Evolutionary conservation across 1,140 invertebrate genomes (phyloP), one percentile per base, ranked within the genome.

Genomic region (Diprion similis): DNA sequence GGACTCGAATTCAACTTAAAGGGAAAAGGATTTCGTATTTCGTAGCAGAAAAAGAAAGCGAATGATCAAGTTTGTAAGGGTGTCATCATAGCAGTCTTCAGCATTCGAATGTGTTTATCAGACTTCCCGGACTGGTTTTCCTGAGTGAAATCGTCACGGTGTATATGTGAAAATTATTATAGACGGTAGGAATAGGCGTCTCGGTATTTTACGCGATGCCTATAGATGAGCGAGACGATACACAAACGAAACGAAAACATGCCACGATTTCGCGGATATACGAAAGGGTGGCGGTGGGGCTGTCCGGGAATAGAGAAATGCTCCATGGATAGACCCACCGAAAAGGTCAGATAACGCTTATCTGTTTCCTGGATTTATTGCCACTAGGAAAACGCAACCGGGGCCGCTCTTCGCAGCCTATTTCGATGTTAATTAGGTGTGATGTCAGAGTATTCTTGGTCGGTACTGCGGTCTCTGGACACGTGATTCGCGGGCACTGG

Each of bases 321-420:
- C 51, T 17, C n/a, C 51, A 59, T 17, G 51, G 51, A 59, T 59
- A 59, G 51, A 59, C 51, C 51, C 51, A 59, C 51, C 51, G 51
- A 59, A 59, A 59, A 17, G 51, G 11, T 15, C n/a, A 59, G 51
- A 59, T 59, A 59, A 59, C 51, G 51, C 51, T 59, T 59, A 59
- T 59, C 51, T 59, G 51, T 59, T 59, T 59, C 51, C 11, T 59
- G 51, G 51, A 59, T 59, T 59, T 59, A 59, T 59, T 59, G 51
- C 51, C 51, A 15, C 8, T 59, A 59, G 11, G 51, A 59, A 59
- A 59, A 59, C 51, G 51, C 51, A 59, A 59, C 51, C 51, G n/a
- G 11, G 51, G 51, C n/a, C 51, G 51, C 51, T 59, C 51, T 59
- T 59, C 51, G 51, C 51, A 59, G 51, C 51, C 51, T 59, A 59